phyloP scores from a whole-genome alignment of 2,888 invertebrate genomes.

The Loripinus fragilis region DNA sequence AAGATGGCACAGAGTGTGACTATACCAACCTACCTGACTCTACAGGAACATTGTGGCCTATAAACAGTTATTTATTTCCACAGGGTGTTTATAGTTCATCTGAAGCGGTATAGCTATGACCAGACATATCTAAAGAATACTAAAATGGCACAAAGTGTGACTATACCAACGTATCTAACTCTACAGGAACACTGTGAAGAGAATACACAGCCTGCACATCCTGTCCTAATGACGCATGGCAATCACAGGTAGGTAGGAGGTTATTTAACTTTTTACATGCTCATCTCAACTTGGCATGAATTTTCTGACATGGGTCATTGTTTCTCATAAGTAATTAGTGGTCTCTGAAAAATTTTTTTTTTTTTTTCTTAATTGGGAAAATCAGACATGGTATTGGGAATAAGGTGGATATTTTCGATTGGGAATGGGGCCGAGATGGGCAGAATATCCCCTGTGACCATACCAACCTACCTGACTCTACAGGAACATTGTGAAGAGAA shows the following conservation, averaged over 20 bases:
- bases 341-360: too few relatives aligned
- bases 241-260: neutral
- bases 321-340: too few relatives aligned
- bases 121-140: slow-evolving; percentile 55
- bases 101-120: slow-evolving; percentile 78
- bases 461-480: slow-evolving; percentile 72
- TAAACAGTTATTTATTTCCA: too few relatives aligned
- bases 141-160: slow-evolving; percentile 72
- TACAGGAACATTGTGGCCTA: slow-evolving; percentile 70
- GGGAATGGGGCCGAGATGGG: too few relatives aligned
- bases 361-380: too few relatives aligned
- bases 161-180: slow-evolving; percentile 72
- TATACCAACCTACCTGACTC: slow-evolving; percentile 71
- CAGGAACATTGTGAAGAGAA: slow-evolving; percentile 66
- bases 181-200: slow-evolving; percentile 69
- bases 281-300: too few relatives aligned
- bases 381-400: too few relatives aligned
- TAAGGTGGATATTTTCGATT: too few relatives aligned
- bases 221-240: slow-evolving; percentile 27
- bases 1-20: slow-evolving; percentile 73
- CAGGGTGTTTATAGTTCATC: slow-evolving; percentile 79
- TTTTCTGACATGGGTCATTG: too few relatives aligned
- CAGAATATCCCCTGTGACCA: too few relatives aligned
- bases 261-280: too few relatives aligned
- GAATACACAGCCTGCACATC: slow-evolving; percentile 66